Conservation (phyloP, 2,113 vertebrate species). For the Odontesthes bonariensis region DNA sequence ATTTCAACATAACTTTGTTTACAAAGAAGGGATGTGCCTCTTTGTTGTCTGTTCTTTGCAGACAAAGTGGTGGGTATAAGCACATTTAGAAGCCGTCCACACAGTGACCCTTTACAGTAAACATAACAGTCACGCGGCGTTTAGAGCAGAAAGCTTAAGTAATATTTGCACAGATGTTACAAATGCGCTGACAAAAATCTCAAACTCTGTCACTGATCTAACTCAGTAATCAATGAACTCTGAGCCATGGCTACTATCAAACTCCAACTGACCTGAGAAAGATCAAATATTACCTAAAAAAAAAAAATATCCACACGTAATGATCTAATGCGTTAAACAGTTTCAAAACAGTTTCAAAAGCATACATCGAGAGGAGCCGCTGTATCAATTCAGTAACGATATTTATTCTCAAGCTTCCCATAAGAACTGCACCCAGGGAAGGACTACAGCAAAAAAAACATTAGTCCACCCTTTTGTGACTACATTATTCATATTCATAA, state of each 20-base stretch:
- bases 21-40: no score
- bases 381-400: not conserved
- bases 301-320: no score
- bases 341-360: not conserved
- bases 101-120: slow-evolving; percentile 51
- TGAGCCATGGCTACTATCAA: slow-evolving; percentile 12
- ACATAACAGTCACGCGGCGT: slow-evolving; percentile 16
- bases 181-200: slow-evolving; percentile 31
- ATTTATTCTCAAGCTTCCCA: slow-evolving; percentile 37
- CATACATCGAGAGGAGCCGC: not conserved
- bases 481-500: slow-evolving; percentile 64
- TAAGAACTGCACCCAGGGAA: slow-evolving; percentile 6
- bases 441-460: slow-evolving; percentile 42
- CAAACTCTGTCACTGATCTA: slow-evolving; percentile 11
- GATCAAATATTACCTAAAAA: not conserved
- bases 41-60: slow-evolving; percentile 10
- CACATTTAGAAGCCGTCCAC: slow-evolving; percentile 18
- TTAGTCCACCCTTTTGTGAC: slow-evolving; percentile 44
- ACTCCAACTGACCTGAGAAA: not conserved
- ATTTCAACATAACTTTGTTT: not conserved
- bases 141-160: slow-evolving; percentile 30
- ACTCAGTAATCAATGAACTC: slow-evolving; percentile 28
- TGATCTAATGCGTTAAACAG: not conserved
- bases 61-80: slow-evolving; percentile 3
- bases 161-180: slow-evolving; percentile 54